Conservation (phyloP, 2,797 vertebrate genomes). For the Chiroxiphia lanceolata region DNA sequence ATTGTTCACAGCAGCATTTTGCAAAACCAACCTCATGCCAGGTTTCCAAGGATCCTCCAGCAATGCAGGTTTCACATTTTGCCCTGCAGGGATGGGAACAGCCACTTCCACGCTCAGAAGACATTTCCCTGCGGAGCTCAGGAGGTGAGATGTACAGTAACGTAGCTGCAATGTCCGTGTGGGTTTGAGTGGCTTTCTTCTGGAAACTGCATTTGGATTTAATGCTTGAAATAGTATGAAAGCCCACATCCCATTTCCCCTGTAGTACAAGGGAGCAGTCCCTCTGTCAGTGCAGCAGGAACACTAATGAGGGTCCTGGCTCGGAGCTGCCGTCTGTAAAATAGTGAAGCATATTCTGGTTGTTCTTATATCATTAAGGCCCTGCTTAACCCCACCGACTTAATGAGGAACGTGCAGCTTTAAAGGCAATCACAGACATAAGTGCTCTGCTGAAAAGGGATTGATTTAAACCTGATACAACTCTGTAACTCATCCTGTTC, state of each 20-base stretch:
- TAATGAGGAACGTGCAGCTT: slow-evolving; percentile 40
- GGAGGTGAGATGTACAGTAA: not conserved
- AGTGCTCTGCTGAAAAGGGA: slow-evolving; percentile 15
- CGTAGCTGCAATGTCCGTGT: rapidly evolving
- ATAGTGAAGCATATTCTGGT: not conserved
- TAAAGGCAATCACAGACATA: slow-evolving; percentile 31
- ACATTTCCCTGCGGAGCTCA: not conserved
- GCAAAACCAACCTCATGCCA: not conserved
- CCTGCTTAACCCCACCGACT: not conserved
- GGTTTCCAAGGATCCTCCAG: not conserved
- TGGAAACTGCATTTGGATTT: slow-evolving; percentile 10
- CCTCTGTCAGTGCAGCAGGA: not conserved
- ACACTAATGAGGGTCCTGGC: not conserved
- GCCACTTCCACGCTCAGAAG: not conserved
- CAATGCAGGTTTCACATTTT: not conserved
- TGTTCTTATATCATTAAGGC: slow-evolving; percentile 6
- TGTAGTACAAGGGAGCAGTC: not conserved
- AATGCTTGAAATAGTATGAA: not conserved
- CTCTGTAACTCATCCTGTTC: slow-evolving; percentile 19
- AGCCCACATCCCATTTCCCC: not conserved
- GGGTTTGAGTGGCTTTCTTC: not conserved
- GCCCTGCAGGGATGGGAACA: not conserved
- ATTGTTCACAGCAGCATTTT: slow-evolving; percentile 19
- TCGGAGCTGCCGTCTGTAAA: slow-evolving; percentile 20
- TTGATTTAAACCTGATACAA: slow-evolving; percentile 43